Conservation (phyloP, 2,797 vertebrate species). For the Myiothlypis chrysogaster region DNA sequence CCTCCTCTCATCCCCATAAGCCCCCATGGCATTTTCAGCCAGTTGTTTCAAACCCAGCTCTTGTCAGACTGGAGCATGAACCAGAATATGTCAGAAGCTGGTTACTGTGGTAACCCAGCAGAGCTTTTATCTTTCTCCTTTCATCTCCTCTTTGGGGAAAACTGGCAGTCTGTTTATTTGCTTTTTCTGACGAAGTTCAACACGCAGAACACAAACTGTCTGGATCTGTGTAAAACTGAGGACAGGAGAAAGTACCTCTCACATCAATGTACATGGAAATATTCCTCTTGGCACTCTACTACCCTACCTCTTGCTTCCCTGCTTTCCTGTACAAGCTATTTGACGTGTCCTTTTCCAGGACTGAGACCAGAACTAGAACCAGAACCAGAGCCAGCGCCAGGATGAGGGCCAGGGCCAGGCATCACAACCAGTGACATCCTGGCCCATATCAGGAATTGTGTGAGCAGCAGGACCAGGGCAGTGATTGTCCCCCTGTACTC, state of each 20-base stretch:
- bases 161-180: constrained; percentile 34
- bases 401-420: background rate
- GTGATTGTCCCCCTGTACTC: background rate
- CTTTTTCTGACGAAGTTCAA: background rate
- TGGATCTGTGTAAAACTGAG: background rate
- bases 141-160: constrained; percentile 33
- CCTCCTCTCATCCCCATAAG: background rate
- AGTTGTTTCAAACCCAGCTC: background rate
- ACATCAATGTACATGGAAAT: background rate
- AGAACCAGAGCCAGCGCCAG: background rate
- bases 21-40: background rate
- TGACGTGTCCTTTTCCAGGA: background rate
- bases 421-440: background rate
- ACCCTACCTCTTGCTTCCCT: background rate
- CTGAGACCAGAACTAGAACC: background rate
- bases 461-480: background rate
- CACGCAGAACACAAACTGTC: background rate
- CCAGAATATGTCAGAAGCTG: background rate
- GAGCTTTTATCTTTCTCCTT: constrained; percentile 37
- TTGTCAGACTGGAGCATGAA: background rate
- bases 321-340: background rate
- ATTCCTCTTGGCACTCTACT: background rate
- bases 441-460: background rate
- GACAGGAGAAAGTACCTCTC: background rate
- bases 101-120: constrained; percentile 47